phyloP scores from a whole-genome alignment of 1,140 invertebrate genomes.

The Holcopasites calliopsidis region DNA sequence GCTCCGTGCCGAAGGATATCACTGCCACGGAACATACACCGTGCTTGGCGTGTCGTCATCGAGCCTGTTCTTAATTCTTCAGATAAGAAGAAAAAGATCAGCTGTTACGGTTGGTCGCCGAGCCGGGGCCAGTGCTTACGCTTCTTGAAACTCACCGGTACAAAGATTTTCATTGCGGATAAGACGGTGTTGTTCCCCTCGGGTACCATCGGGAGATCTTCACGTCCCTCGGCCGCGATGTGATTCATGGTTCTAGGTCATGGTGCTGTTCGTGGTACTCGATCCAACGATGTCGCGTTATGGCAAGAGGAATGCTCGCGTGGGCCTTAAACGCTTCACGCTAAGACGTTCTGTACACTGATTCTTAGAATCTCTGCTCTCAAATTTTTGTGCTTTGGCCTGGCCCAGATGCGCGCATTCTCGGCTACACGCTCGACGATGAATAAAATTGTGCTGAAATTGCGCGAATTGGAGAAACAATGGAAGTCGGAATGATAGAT shows the following conservation, averaged over 20 bases:
- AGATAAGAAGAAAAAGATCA: constrained; percentile 60
- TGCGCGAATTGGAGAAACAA: neutral
- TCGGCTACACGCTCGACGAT: neutral
- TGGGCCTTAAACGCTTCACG: constrained; percentile 11
- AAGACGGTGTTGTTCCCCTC: constrained; percentile 46
- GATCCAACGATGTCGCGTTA: neutral
- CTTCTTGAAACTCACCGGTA: constrained; percentile 53
- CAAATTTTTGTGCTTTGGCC: neutral
- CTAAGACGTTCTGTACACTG: constrained; percentile 13
- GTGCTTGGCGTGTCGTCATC: constrained; percentile 31
- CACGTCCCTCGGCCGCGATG: constrained; percentile 37
- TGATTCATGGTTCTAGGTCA: constrained; percentile 57
- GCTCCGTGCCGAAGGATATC: constrained; percentile 56
- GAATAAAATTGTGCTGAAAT: neutral
- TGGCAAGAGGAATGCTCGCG: neutral
- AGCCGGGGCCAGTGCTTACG: constrained; percentile 12
- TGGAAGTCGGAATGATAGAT: neutral
- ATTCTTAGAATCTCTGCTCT: constrained; percentile 24
- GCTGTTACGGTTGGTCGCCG: constrained; percentile 28
- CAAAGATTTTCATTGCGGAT: constrained; percentile 54
- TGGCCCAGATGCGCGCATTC: neutral
- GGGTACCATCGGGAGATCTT: constrained; percentile 28
- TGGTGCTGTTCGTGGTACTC: constrained; percentile 20
- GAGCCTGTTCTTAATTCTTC: constrained; percentile 51
- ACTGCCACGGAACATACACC: constrained; percentile 40